phyloP scores from a whole-genome alignment of 1,140 invertebrate species.

The Asobara japonica region DNA sequence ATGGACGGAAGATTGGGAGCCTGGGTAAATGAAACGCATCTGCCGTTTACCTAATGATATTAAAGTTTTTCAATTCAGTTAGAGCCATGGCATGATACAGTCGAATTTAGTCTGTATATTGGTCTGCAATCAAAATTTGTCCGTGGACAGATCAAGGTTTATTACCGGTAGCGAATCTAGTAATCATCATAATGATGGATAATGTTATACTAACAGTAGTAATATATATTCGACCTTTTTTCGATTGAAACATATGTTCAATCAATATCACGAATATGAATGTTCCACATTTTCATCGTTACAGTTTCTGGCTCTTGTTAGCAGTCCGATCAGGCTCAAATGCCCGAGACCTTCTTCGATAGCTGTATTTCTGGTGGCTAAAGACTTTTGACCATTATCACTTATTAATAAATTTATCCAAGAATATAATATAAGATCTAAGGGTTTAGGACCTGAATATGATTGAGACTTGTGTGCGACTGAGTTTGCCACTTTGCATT shows the following conservation, averaged over 20 bases:
- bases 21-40: background rate
- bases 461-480: too few relatives aligned
- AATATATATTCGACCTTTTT: constrained; percentile 11
- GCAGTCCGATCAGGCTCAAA: too few relatives aligned
- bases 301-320: background rate
- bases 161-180: constrained; percentile 33
- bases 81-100: background rate
- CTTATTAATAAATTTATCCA: too few relatives aligned
- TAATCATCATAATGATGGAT: constrained; percentile 38
- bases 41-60: constrained; percentile 4
- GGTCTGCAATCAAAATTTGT: background rate
- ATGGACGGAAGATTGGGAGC: constrained; percentile 9
- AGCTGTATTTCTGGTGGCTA: too few relatives aligned
- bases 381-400: too few relatives aligned
- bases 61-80: constrained; percentile 3
- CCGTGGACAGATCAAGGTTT: constrained; percentile 22
- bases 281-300: background rate
- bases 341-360: too few relatives aligned
- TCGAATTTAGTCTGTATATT: constrained; percentile 5
- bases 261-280: background rate
- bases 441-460: too few relatives aligned
- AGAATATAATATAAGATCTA: too few relatives aligned
- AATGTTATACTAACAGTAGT: constrained; percentile 23
- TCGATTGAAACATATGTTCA: background rate
- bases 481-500: too few relatives aligned